A percentile compares a stretch with the other conserved stretches of the same genome.
Conservation (phyloP, 2,888 invertebrate species). For the Polia nebulosa region DNA sequence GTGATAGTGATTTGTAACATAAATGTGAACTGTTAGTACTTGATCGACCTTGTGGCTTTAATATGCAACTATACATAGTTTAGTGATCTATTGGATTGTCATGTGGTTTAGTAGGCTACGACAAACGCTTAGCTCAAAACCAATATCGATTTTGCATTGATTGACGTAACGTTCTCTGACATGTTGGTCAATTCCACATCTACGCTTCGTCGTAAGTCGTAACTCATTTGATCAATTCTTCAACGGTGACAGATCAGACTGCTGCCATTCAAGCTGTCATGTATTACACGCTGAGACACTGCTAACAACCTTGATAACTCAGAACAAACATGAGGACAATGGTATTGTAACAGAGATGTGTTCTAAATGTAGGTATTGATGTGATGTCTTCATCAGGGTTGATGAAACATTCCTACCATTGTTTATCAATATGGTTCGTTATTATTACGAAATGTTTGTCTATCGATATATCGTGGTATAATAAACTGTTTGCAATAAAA, state of each 20-base stretch:
- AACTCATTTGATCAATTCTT: slow-evolving; percentile 51
- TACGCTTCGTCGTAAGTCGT: slow-evolving; percentile 36
- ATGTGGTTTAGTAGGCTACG: not conserved
- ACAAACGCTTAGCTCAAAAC: slow-evolving; percentile 14
- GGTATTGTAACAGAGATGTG: slow-evolving; percentile 64
- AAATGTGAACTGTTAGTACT: slow-evolving; percentile 13
- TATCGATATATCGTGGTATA: slow-evolving; percentile 48
- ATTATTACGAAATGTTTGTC: slow-evolving; percentile 40
- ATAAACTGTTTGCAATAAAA: slow-evolving; percentile 55
- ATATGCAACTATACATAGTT: slow-evolving; percentile 18
- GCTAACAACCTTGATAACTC: slow-evolving; percentile 63
- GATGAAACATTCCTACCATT: too few species aligned
- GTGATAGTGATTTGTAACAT: slow-evolving; percentile 42
- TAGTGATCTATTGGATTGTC: slow-evolving; percentile 7
- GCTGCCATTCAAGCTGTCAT: slow-evolving; percentile 54
- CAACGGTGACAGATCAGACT: slow-evolving; percentile 49
- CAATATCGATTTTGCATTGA: slow-evolving; percentile 31
- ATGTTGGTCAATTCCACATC: slow-evolving; percentile 40
- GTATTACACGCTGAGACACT: slow-evolving; percentile 54
- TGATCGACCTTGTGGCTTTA: slow-evolving; percentile 27
- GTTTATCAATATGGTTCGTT: slow-evolving; percentile 40
- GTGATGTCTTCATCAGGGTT: slow-evolving; percentile 64
- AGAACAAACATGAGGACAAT: slow-evolving; percentile 64
- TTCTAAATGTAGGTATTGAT: slow-evolving; percentile 36
- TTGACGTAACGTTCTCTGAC: slow-evolving; percentile 30